phyloP scores from a whole-genome alignment of 64 coral and sea anemone species.

The Pachyseris speciosa region DNA sequence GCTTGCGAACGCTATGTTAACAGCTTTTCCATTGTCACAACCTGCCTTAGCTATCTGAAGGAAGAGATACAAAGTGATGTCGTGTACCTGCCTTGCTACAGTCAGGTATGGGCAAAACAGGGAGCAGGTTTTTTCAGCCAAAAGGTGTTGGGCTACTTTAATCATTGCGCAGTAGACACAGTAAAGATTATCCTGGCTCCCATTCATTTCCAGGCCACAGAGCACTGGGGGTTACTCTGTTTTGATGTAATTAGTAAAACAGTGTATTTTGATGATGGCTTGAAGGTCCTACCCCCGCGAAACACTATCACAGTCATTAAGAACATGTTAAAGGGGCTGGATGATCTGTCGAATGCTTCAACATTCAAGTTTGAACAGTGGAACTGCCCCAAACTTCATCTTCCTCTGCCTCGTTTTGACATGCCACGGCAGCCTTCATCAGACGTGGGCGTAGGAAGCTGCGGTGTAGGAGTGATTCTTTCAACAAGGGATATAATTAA shows the following conservation, averaged over 20 bases:
- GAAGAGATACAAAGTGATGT: background rate
- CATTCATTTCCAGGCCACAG: background rate
- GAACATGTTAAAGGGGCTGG: background rate
- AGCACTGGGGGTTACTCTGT: background rate
- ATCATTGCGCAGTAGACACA: background rate
- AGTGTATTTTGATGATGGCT: constrained; percentile 18
- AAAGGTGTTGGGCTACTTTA: background rate
- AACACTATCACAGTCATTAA: background rate
- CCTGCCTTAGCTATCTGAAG: background rate
- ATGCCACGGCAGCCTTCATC: background rate
- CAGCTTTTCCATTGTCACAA: background rate
- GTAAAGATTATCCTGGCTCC: background rate
- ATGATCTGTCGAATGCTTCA: background rate
- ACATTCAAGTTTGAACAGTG: background rate
- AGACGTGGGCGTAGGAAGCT: constrained; percentile 21
- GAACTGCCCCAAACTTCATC: background rate
- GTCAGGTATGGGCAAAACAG: constrained; percentile 5
- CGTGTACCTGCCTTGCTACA: constrained; percentile 29
- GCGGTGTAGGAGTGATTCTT: constrained; percentile 14
- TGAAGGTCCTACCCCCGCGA: background rate
- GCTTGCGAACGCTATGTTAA: constrained; percentile 11
- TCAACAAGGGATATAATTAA: background rate
- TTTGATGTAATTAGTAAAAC: background rate
- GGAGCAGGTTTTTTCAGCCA: constrained; percentile 14
- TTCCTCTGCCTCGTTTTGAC: background rate